Percentiles rank a stretch among this genome's conserved stretches.
phyloP scores from a whole-genome alignment of 1,140 invertebrate genomes.

The Heliconius hermathena region DNA sequence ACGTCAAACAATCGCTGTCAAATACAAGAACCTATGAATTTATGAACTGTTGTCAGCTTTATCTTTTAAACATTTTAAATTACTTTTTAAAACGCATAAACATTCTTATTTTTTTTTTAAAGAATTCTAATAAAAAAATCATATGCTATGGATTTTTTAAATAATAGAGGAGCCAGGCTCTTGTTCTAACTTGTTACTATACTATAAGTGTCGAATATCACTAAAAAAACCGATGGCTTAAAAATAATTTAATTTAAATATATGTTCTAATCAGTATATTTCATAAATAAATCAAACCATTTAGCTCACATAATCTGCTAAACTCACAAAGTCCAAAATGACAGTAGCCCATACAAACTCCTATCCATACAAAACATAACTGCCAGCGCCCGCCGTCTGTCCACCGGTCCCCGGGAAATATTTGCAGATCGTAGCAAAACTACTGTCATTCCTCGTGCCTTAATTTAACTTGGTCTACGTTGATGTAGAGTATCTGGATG shows the following conservation, averaged over 20 bases:
- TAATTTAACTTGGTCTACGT: slow-evolving; percentile 37
- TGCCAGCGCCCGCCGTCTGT: neutral
- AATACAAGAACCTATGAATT: neutral
- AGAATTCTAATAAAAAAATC: no score
- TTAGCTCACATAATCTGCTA: neutral
- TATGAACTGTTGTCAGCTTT: neutral
- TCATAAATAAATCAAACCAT: no score
- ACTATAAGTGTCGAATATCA: no score
- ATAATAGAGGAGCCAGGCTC: no score
- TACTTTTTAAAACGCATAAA: neutral
- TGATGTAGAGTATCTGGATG: slow-evolving; percentile 25
- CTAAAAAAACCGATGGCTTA: no score
- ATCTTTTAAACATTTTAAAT: neutral
- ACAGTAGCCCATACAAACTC: neutral
- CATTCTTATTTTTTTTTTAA: no score
- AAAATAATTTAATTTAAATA: no score
- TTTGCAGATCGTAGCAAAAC: slow-evolving; percentile 37
- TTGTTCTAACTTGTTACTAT: no score
- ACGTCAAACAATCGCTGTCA: slow-evolving; percentile 1
- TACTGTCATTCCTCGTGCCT: slow-evolving; percentile 35
- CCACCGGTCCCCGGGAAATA: slow-evolving; percentile 35
- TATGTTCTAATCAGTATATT: no score
- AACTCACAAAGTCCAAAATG: neutral
- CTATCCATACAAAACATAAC: slow-evolving; percentile 1
- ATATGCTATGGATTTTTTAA: no score